Evolutionary conservation across 2,888 invertebrate genomes (phyloP).

Genomic region (Gymnoscelis rufifasciata): DNA sequence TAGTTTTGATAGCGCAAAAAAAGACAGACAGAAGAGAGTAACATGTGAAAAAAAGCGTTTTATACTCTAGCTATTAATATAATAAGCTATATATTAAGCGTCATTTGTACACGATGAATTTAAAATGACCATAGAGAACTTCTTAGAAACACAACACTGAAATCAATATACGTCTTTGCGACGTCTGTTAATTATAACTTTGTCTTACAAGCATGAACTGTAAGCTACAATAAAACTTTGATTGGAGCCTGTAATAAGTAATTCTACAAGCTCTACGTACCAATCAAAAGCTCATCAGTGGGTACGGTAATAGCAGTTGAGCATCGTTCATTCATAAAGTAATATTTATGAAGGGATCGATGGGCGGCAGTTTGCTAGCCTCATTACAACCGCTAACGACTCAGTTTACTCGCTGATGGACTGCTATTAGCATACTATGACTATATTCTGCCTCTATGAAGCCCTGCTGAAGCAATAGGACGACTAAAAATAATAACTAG

Average conservation of each 20-base stretch:
- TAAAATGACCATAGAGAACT: too few species aligned
- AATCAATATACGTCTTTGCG: too few species aligned
- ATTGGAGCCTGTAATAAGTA: slow-evolving; percentile 1
- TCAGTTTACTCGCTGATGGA: slow-evolving; percentile 43
- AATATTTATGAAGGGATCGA: slow-evolving; percentile 35
- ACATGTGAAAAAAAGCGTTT: too few species aligned
- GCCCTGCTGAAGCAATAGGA: neutral
- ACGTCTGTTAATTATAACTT: too few species aligned
- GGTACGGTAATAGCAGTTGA: slow-evolving; percentile 8
- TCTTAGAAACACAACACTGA: too few species aligned
- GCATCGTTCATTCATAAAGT: slow-evolving; percentile 33
- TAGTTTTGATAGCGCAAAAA: too few species aligned
- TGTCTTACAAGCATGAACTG: neutral
- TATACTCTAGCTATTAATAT: too few species aligned
- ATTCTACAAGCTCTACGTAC: slow-evolving; percentile 3
- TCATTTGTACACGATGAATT: too few species aligned
- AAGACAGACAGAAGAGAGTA: too few species aligned
- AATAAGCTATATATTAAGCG: too few species aligned
- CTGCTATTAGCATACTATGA: slow-evolving; percentile 55
- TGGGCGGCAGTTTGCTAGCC: slow-evolving; percentile 28
- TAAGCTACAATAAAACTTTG: slow-evolving; percentile 10
- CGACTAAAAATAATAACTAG: too few species aligned
- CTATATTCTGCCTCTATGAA: slow-evolving; percentile 23
- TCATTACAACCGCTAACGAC: slow-evolving; percentile 54
- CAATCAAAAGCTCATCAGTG: slow-evolving; percentile 17